Evolutionary conservation across 2,113 vertebrate species (phyloP), one percentile per base, ranked within the genome.

Genomic region (Halcyon malimbica): DNA sequence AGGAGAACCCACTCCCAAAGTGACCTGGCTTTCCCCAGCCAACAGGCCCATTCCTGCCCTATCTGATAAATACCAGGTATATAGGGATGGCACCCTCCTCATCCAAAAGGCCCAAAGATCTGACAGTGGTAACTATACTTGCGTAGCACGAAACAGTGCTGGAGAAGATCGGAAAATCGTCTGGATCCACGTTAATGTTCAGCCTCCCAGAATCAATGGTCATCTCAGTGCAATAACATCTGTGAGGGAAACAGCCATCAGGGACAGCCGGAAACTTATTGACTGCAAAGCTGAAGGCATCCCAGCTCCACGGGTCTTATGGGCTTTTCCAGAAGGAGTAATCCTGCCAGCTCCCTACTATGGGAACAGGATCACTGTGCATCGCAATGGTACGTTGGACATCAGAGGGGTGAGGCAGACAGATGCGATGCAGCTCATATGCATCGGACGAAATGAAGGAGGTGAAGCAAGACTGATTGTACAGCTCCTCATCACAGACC

Each of bases 91-190:
- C 2, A 98, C 99, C 0, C 93, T 99, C 10, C 96, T 99, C 21
- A 98, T 99, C 76, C 98, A 98, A 67, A 99, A 98, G 54, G 97
- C 97, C 2, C 99, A 99, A 94, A 98, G 99, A 33, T 98, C 98
- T 17, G 99, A 99, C 97, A 98, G 91, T 5, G 99, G 99, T 16
- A 99, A 99, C 94, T 99, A 99, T 91, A 99, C 99, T 4, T 99
- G 99, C 13, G 68, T 98, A 35, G 99, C 97, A 2, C 92, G 97
- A 8, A 99, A 99, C 96, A 96, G 91, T 0, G 98, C 98, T 7
- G 99, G 99, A 9, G 98, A 99, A 91, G 99, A 98, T 91, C 81
- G 96, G 21, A 98, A 98, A 53, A 91, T 97, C 0, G 74, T 98
- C 42, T 97, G 93, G 88, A 83, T 99, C 31, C 98, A 98, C 0